Conservation (phyloP, 2,888 invertebrate species). For the Nebria salina region DNA sequence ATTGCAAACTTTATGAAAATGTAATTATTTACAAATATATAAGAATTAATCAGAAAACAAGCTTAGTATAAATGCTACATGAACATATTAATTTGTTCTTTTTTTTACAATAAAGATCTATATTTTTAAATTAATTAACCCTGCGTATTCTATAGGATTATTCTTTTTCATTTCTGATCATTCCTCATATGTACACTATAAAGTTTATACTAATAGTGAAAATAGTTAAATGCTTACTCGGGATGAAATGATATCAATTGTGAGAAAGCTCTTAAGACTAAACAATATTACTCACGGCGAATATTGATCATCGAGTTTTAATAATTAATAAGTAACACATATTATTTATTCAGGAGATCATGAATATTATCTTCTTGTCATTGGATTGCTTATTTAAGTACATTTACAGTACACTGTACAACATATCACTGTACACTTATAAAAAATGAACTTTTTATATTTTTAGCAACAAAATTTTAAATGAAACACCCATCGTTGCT, state of each 20-base stretch:
- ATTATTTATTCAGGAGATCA: neutral
- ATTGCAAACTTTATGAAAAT: neutral
- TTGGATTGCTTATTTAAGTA: conserved; percentile 21
- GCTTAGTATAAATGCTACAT: conserved; percentile 33
- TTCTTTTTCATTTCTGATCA: conserved; percentile 37
- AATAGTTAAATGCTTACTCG: conserved; percentile 17
- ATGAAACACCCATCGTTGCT: conserved; percentile 30
- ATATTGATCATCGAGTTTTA: neutral
- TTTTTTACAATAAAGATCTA: conserved; percentile 11
- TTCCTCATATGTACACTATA: conserved; percentile 30
- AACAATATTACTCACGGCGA: neutral
- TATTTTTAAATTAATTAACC: conserved; percentile 23
- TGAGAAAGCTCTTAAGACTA: neutral
- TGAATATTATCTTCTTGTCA: neutral
- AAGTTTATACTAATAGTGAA: conserved; percentile 1
- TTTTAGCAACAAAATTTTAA: conserved; percentile 10
- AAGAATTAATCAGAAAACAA: conserved; percentile 43
- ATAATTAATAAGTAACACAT: neutral
- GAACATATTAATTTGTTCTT: conserved; percentile 31
- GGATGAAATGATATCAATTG: conserved; percentile 26
- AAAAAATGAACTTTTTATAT: conserved; percentile 2
- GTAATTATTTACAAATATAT: conserved; percentile 40
- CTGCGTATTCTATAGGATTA: conserved; percentile 25
- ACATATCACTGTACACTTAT: conserved; percentile 29
- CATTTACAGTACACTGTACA: conserved; percentile 29